Base-by-base conservation (phyloP, 1,140 invertebrate genomes). In the Drosophila melanogaster region DNA sequence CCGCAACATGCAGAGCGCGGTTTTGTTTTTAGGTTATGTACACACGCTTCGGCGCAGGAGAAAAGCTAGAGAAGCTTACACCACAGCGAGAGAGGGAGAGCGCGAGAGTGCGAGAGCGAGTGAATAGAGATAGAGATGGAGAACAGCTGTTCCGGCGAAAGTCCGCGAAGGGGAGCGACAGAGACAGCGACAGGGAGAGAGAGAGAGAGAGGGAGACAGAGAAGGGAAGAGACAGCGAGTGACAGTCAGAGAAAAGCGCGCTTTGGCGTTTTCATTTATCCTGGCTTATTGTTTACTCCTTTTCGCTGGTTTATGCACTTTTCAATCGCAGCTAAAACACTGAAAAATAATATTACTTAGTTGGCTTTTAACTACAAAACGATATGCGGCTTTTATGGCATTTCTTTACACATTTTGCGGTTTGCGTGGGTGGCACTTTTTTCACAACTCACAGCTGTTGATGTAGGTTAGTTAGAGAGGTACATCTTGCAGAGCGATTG, bases 1-100 rank as follows among this genome's bases (percentile, higher is more conserved):
- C 74, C 83, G 81, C 79, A 83, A 87, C 84, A 89, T 89, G 38
- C 67, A 84, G 59, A 59, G 50, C 47, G 49, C 55, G 35, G 3
- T 8, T 2, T n/a, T n/a, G 50, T 57, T 71, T 86, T 89, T 79
- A 89, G 84, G 84, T 89, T 89, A 89, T 84, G 84, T 89, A 89
- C 65, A 80, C 77, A 79, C 67, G 83, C 79, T 69, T 73, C 85
- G 79, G 77, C 83, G 84, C 84, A 73, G 61, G 19, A 55, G 24
- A 30, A 50, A 15, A 8, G 30, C 30, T 30, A 7, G 30, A 30
- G 30, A 30, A 10, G 30, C 30, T 30, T 30, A 7, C 8, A 10
- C 30, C 24, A 1, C 24, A 37, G 14, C 4, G 30, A 1, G 30
- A 22, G 15, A 49, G 51, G 41, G 33, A 49, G 7, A 10, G 30